A percentile compares a stretch with the other conserved stretches of the same genome.
These are phyloP conservation scores for Lepidotrigona ventralis DNA, from an alignment of 1,140 invertebrate species.

Conservation along the genomic window DNA sequence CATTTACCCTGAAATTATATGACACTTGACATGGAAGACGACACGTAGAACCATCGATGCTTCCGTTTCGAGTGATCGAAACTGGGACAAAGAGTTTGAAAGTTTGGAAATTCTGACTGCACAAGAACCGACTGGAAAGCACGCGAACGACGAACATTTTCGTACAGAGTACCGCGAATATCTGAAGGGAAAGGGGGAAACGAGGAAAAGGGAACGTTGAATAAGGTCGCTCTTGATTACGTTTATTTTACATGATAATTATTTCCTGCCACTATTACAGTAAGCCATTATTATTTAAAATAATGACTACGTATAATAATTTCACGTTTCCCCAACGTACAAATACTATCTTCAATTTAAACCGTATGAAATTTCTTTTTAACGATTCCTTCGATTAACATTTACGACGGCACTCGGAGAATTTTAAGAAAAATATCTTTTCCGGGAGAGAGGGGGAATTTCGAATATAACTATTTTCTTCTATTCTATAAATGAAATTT, in stretches of 20 bases:
- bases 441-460: too few species aligned
- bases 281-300: too few species aligned
- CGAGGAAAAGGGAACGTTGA: not conserved
- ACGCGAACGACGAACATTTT: not conserved
- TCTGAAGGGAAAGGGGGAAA: too few species aligned
- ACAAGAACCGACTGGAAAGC: not conserved
- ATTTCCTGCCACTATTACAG: not conserved
- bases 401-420: too few species aligned
- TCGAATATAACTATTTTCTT: not conserved
- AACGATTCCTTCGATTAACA: too few species aligned
- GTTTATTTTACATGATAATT: not conserved
- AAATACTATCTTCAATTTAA: too few species aligned
- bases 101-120: not conserved
- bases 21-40: not conserved
- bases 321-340: not conserved
- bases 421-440: too few species aligned
- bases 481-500: not conserved
- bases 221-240: not conserved
- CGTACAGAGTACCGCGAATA: not conserved
- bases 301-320: not conserved
- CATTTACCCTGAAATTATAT: not conserved
- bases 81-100: not conserved
- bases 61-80: not conserved
- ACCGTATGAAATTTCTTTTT: too few species aligned
- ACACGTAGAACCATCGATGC: not conserved